Evolutionary conservation across 2,113 vertebrate genomes (phyloP), one percentile per base, ranked within the genome.

Genomic region (Myiagra hebetior): DNA sequence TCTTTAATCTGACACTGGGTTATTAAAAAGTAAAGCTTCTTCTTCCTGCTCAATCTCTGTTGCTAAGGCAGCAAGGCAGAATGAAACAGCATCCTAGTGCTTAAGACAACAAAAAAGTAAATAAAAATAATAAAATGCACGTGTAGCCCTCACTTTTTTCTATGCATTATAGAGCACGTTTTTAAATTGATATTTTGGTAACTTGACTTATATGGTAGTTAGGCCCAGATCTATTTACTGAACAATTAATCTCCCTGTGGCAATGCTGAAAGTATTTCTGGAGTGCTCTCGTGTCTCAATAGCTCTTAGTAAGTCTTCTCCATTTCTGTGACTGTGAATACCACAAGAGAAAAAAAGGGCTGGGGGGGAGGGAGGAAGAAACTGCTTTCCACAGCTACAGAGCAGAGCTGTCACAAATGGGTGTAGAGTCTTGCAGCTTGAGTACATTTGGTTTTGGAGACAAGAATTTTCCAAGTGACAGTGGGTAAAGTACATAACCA

Each of bases 41-140:
- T 79, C 69, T 49, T 67, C n/a, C 64, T 79, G 65, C 64, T 94
- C 78, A 35, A 37, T n/a, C 55, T 70, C 81, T 73, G 91, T 85
- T 96, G 78, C 83, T 89, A 91, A 85, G 85, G 91, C 65, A 97
- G 95, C 77, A 68, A 41, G 67, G 77, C 31, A 44, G 8, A 84
- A 68, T 24, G 39, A 55, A 84, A 68, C 22, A 73, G 53, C 65
- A 73, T n/a, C 37, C 33, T 13, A 57, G 28, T 5, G 4, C 23
- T 46, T 62, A 50, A 70, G 16, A 53, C 37, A 57, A n/a, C 33
- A 39, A 60, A 65, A 62, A 68, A 72, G 39, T 47, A 81, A 89
- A 74, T 47, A 67, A 88, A 85, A 89, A 60, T 7, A 59, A 31
- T 8, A 37, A 89, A 84, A 50, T 20, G 4, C 33, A 57, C 1